phyloP scores from a whole-genome alignment of 2,888 invertebrate species.

The Pseudococcus longispinus region DNA sequence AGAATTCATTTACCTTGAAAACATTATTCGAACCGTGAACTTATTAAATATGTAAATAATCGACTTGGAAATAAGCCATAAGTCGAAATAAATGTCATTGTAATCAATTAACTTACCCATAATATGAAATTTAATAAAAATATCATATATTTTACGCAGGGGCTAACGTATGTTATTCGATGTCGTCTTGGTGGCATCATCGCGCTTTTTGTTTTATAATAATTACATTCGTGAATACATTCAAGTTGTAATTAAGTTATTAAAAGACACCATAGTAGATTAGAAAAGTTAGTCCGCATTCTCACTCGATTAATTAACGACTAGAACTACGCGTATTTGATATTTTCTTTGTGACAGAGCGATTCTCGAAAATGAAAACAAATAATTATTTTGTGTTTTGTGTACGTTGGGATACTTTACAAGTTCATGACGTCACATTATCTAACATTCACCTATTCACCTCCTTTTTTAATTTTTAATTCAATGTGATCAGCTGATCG shows the following conservation, averaged over 20 bases:
- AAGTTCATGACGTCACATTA: slow-evolving; percentile 1
- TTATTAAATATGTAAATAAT: background rate
- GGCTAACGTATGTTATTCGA: slow-evolving; percentile 81
- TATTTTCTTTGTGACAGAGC: slow-evolving; percentile 14
- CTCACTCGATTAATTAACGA: background rate
- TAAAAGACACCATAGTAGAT: background rate
- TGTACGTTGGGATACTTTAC: background rate
- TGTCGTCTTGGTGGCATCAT: slow-evolving; percentile 60
- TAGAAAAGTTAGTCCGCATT: background rate
- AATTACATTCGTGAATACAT: background rate
- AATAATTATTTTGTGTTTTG: slow-evolving; percentile 9
- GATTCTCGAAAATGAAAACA: slow-evolving; percentile 15
- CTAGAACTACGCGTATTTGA: background rate
- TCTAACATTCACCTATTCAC: background rate
- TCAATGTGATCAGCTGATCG: background rate
- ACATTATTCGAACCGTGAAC: background rate
- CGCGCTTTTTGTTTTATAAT: background rate
- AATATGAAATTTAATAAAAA: slow-evolving; percentile 88
- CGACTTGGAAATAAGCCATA: background rate
- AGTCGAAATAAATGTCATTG: too few species aligned
- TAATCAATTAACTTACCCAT: slow-evolving; percentile 74
- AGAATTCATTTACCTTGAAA: background rate
- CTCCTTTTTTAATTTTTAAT: background rate
- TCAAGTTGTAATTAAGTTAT: background rate
- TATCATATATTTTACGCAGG: slow-evolving; percentile 88